A percentile compares a stretch with the other conserved stretches of the same genome.
These are phyloP conservation scores for Anas platyrhynchos DNA, from an alignment of 2,113 vertebrate genomes.

Conservation along the genomic window DNA sequence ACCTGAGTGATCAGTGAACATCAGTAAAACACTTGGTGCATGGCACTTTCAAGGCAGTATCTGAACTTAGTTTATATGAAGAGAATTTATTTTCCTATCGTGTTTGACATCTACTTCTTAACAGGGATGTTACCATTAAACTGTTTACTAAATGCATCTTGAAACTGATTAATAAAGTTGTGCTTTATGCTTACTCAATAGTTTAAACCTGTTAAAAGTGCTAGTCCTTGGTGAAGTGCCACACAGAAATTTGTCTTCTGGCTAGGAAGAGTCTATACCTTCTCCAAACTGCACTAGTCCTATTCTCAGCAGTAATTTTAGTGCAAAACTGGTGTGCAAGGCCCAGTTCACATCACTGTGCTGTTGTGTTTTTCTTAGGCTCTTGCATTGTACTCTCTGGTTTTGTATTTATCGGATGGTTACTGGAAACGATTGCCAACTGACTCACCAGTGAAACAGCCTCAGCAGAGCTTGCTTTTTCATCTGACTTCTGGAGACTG, in stretches of 20 bases:
- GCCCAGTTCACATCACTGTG: neutral
- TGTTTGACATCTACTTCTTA: neutral
- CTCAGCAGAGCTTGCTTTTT: neutral
- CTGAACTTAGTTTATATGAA: neutral
- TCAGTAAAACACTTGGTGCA: neutral
- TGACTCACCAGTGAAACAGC: neutral
- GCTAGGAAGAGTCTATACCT: neutral
- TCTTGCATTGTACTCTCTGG: rapidly evolving
- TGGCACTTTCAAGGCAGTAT: neutral
- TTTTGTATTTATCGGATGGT: neutral
- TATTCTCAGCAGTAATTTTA: neutral
- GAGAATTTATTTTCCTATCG: neutral
- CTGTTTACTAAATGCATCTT: neutral
- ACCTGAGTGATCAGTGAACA: neutral
- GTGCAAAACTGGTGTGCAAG: rapidly evolving
- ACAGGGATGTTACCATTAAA: neutral
- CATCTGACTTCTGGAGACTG: neutral
- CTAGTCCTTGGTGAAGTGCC: neutral
- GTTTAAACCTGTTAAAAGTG: neutral
- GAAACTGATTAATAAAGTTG: neutral
- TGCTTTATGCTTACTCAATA: neutral
- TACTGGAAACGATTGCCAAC: neutral
- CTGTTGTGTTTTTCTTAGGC: neutral
- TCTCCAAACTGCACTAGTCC: neutral
- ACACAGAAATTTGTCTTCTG: neutral